These are phyloP conservation scores for Arizona elegans DNA, from an alignment of 2,113 vertebrate genomes.

Conservation along the genomic window DNA sequence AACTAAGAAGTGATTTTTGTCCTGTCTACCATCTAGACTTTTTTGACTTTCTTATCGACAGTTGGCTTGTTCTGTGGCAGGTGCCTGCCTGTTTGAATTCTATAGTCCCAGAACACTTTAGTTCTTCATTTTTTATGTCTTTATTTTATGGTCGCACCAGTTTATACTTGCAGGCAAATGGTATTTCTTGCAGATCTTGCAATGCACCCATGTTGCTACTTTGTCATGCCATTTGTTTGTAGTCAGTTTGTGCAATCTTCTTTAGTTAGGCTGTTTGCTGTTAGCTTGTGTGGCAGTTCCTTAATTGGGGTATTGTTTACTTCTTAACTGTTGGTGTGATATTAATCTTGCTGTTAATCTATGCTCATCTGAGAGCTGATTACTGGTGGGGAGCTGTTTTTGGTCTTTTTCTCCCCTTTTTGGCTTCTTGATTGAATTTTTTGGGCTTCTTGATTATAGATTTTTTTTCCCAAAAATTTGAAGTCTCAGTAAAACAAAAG, in stretches of 20 bases:
- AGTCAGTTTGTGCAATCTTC: neutral
- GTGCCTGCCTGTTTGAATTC: neutral
- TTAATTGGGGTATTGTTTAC: neutral
- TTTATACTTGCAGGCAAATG: neutral
- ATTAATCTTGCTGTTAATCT: neutral
- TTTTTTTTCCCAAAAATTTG: neutral
- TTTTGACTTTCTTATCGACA: neutral
- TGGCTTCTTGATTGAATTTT: neutral
- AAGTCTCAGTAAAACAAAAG: neutral
- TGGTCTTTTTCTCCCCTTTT: neutral
- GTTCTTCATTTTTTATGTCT: neutral
- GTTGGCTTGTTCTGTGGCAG: neutral
- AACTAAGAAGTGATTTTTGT: neutral
- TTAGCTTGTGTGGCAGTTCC: neutral
- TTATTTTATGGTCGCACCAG: neutral
- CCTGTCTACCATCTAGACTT: neutral
- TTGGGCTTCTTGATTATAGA: neutral
- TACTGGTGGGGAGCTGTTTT: neutral
- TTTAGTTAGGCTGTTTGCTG: neutral
- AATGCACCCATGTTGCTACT: neutral
- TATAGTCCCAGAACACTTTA: neutral
- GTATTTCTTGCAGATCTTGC: neutral
- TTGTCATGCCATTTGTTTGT: neutral
- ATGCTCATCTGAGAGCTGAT: neutral
- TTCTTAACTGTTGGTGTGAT: neutral